Evolutionary conservation across 2,888 invertebrate genomes (phyloP), one percentile per base, ranked within the genome.

Genomic region (Emmelina monodactyla): DNA sequence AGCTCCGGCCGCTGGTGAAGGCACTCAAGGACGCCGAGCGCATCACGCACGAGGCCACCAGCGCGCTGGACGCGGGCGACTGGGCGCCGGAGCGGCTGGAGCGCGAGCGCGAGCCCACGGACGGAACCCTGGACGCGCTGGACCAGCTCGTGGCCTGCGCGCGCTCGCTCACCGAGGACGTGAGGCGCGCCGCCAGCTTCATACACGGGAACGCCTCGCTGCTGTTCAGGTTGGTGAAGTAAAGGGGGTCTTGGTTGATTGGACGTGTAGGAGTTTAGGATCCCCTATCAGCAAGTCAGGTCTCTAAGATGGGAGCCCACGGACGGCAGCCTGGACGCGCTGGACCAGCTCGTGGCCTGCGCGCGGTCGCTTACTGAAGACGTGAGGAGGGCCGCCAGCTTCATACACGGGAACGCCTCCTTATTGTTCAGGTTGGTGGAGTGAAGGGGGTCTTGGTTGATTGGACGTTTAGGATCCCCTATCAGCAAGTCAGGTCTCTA

Each of bases 91-190:
- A 88, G 13, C 72, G 85, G 29, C 69, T 92, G 38, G 81, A 80
- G 46, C 52, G 78, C 42, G 61, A 82, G 39, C 51, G 71, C 39
- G 79, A 79, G 38, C 82, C 82, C 35, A 82, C 80, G 2, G 83
- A 82, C 48, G 82, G 79, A 31, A 85, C 85, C 41, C 88, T 89
- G 12, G 94, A 95, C 64, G 90, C 92, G 22, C 76, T 97, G 28
- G 95, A 95, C 66, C 92, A 93, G 63, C 82, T 97, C 39, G 88
- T 95, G 42, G 89, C 91, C 7, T 91, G 93, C 55, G 89, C 94
- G 11, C 85, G 92, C 56, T 91, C 92, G 6, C 83, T 97, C 16
- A 92, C 91, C 1, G 91, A 92, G 62, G 94, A 96, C 69, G 92
- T 95, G 25, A 83, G 93, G 45, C 91, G 92, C 62, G 89, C 93